These are phyloP conservation scores for Drosophila micromelanica DNA, from an alignment of 1,140 invertebrate species.

Conservation along the genomic window DNA sequence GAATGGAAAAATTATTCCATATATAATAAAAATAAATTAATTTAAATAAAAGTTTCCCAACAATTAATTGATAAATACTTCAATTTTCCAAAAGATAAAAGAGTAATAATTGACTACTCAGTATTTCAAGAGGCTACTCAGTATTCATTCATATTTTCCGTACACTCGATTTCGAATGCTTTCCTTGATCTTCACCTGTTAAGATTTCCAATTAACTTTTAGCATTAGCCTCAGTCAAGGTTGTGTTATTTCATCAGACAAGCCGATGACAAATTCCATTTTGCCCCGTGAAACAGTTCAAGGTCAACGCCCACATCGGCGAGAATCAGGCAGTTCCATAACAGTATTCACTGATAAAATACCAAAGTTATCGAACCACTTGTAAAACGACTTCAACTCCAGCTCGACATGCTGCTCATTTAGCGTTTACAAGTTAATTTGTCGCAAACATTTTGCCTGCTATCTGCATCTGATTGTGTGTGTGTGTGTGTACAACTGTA, in stretches of 20 bases:
- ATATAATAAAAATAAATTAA: no score
- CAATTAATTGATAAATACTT: no score
- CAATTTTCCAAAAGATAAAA: no score
- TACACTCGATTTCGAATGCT: constrained; percentile 2
- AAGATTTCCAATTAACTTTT: constrained; percentile 35
- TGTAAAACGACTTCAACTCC: constrained; percentile 16
- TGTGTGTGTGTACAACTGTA: constrained; percentile 31
- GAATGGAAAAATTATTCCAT: background rate
- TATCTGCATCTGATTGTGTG: constrained; percentile 31
- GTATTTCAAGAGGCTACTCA: no score
- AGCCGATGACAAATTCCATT: constrained; percentile 25
- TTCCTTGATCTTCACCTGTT: constrained; percentile 12
- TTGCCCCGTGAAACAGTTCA: constrained; percentile 17
- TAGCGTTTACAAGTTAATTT: constrained; percentile 68
- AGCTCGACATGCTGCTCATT: constrained; percentile 14
- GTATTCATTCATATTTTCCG: background rate
- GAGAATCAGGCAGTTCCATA: constrained; percentile 36
- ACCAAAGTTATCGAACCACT: constrained; percentile 55
- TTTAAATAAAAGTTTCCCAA: no score
- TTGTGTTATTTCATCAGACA: background rate
- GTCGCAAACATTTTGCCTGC: constrained; percentile 38
- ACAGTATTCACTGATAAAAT: constrained; percentile 65
- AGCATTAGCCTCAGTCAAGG: constrained; percentile 25
- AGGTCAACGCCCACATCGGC: constrained; percentile 24
- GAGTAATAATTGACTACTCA: background rate